Conservation (phyloP, 2,113 vertebrate genomes). For the Piprites chloris region DNA sequence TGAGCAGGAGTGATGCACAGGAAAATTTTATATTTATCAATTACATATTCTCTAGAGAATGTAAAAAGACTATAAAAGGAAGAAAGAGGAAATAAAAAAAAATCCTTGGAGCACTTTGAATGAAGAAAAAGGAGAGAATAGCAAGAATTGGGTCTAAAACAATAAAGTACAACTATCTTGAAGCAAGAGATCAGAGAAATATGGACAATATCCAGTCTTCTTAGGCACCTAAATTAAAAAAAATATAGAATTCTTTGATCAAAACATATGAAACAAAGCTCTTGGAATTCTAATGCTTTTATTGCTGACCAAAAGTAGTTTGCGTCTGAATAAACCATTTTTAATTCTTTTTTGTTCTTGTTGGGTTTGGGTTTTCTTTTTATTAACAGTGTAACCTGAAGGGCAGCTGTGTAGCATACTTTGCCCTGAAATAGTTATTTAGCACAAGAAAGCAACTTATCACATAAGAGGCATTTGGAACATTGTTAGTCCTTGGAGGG, state of each 20-base stretch:
- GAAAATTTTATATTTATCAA: neutral
- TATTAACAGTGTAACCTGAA: neutral
- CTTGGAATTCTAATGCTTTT: neutral
- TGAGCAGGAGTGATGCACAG: neutral
- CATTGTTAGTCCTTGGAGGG: neutral
- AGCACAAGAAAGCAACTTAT: neutral
- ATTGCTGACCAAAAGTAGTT: neutral
- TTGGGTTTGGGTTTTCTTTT: neutral
- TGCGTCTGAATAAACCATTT: neutral
- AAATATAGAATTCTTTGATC: neutral
- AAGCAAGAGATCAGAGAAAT: conserved; percentile 27
- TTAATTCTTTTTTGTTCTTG: too few relatives aligned
- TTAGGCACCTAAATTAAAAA: neutral
- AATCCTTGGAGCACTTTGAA: neutral
- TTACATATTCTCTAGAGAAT: neutral
- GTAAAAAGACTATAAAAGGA: conserved; percentile 8
- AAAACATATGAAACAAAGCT: neutral
- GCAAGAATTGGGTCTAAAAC: conserved; percentile 22
- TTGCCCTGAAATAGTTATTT: neutral
- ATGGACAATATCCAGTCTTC: neutral
- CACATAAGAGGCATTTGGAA: neutral
- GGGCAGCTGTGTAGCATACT: neutral
- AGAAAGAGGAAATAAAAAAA: neutral
- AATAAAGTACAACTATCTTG: conserved; percentile 33
- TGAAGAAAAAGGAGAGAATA: conserved; percentile 42